phyloP scores from a whole-genome alignment of 1,140 invertebrate species.

The Thaumatotibia leucotreta region DNA sequence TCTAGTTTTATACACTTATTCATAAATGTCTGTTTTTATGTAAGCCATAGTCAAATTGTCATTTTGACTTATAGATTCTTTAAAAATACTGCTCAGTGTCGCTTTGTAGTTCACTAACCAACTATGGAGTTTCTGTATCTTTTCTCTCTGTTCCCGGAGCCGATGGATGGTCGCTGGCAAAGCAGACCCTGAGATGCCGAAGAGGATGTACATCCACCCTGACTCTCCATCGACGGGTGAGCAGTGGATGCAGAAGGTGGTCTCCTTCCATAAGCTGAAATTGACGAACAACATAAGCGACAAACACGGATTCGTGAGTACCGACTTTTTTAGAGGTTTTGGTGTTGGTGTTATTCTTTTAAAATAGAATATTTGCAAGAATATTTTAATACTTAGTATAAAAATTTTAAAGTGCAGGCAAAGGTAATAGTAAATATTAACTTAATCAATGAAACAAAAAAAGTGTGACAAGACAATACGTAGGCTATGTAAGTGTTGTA shows the following conservation, averaged over 20 bases:
- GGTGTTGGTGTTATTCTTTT: conserved; percentile 3
- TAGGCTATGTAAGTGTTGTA: no score
- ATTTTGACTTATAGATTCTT: no score
- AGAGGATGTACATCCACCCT: conserved; percentile 99
- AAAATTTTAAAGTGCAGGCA: neutral
- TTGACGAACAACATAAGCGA: conserved; percentile 99
- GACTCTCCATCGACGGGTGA: conserved; percentile 99
- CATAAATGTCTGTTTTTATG: neutral
- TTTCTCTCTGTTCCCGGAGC: conserved; percentile 77
- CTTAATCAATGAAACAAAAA: no score
- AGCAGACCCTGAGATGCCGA: conserved; percentile 99
- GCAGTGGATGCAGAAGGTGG: conserved; percentile 99
- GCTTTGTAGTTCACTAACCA: neutral
- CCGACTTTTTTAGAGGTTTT: conserved; percentile 42
- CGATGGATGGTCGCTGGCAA: conserved; percentile 99
- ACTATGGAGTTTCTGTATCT: conserved; percentile 12
- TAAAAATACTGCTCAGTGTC: no score
- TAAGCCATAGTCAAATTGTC: no score
- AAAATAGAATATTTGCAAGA: neutral
- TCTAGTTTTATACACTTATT: neutral
- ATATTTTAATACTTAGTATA: neutral
- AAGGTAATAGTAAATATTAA: neutral
- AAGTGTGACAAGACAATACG: no score
- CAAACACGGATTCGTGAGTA: conserved; percentile 99
- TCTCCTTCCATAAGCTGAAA: conserved; percentile 99